A percentile compares a stretch with the other conserved stretches of the same genome.
phyloP scores from a whole-genome alignment of 2,797 vertebrate species.

The Notamacropus eugenii region DNA sequence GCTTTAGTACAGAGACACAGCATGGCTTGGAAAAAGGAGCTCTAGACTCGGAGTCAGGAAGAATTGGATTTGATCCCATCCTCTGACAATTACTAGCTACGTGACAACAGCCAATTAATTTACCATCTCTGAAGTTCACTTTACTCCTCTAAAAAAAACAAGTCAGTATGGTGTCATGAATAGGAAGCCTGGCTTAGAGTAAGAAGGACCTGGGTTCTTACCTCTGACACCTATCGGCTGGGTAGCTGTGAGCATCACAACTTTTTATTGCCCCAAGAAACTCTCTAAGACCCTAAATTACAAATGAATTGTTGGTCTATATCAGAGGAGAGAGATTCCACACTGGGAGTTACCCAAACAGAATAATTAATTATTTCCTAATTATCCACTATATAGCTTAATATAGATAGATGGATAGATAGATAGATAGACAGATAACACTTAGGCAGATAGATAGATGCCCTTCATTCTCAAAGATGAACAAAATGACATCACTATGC shows the following conservation, averaged over 20 bases:
- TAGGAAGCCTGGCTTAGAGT: background rate
- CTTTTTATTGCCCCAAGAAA: background rate
- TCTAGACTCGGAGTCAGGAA: background rate
- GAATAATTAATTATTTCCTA: background rate
- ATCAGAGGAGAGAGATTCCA: background rate
- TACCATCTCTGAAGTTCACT: background rate
- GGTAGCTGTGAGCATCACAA: background rate
- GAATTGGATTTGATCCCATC: background rate
- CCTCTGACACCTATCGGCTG: background rate
- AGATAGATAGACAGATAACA: no score
- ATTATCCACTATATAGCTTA: background rate
- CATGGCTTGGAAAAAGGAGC: background rate
- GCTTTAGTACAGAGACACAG: background rate
- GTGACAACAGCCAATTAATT: background rate
- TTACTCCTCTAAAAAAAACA: background rate
- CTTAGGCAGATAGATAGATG: no score
- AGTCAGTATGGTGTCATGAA: background rate
- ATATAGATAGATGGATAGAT: no score
- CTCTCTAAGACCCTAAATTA: background rate
- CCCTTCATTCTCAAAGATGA: no score
- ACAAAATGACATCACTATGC: no score
- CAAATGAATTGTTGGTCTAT: background rate
- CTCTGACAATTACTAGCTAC: background rate
- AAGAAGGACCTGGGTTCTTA: background rate
- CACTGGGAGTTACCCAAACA: background rate